Evolutionary conservation across 2,113 vertebrate species (phyloP).

Genomic region (Callospermophilus lateralis): DNA sequence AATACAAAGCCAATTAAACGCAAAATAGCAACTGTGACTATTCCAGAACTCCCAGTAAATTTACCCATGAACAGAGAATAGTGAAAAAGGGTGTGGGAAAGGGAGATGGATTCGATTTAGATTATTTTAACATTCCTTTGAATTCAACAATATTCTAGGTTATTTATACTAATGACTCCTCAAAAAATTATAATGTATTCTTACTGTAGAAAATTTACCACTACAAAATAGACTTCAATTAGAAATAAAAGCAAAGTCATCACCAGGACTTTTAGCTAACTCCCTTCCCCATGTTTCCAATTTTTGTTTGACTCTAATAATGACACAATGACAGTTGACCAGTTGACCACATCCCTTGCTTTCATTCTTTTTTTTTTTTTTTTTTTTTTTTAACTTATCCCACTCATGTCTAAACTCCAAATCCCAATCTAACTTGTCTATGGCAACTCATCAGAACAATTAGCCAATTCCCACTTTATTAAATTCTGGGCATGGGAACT

Average conservation of each 20-base stretch:
- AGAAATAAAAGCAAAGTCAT: conserved; percentile 22
- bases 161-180: background rate
- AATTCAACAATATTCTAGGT: conserved; percentile 51
- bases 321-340: background rate
- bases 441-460: background rate
- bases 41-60: background rate
- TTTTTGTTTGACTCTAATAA: background rate
- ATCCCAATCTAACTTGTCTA: background rate
- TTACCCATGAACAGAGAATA: conserved; percentile 18
- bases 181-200: conserved; percentile 8
- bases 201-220: background rate
- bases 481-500: background rate
- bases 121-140: conserved; percentile 15
- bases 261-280: background rate
- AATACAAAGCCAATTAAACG: conserved; percentile 48
- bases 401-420: background rate
- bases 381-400: background rate
- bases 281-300: background rate
- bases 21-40: conserved; percentile 50
- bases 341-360: background rate
- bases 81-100: background rate
- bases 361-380: background rate
- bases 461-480: background rate
- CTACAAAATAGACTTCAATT: background rate
- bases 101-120: background rate